A percentile compares a stretch with the other conserved stretches of the same genome.
Evolutionary conservation across 2,888 invertebrate species (phyloP).

Genomic region (Dromius quadrimaculatus): DNA sequence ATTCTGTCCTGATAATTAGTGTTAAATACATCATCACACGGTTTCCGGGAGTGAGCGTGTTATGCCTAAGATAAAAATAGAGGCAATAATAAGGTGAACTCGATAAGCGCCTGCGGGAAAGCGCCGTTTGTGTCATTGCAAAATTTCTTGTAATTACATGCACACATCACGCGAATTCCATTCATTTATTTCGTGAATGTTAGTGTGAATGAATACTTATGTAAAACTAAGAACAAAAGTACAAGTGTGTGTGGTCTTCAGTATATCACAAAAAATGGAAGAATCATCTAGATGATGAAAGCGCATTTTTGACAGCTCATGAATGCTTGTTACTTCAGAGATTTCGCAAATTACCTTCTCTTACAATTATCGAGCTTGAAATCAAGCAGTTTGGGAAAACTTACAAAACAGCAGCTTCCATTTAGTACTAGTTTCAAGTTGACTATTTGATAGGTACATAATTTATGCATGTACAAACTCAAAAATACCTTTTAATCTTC

Average conservation of each 20-base stretch:
- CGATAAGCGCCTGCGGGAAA: constrained; percentile 25
- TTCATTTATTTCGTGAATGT: constrained; percentile 21
- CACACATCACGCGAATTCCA: constrained; percentile 37
- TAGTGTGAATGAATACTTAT: neutral
- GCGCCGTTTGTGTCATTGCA: constrained; percentile 34
- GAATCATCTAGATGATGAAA: too few species aligned
- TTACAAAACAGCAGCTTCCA: too few species aligned
- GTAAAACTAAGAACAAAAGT: constrained; percentile 6
- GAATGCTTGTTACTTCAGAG: too few species aligned
- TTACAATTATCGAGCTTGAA: too few species aligned
- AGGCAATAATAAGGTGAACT: constrained; percentile 32
- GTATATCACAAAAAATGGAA: neutral
- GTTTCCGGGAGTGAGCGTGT: constrained; percentile 41
- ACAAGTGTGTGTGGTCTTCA: constrained; percentile 2
- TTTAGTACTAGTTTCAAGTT: too few species aligned
- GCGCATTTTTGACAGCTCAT: too few species aligned
- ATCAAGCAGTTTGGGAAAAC: too few species aligned
- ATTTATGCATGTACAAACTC: too few species aligned
- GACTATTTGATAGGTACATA: too few species aligned
- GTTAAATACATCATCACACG: constrained; percentile 37
- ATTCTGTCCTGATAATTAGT: constrained; percentile 30
- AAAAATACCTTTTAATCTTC: too few species aligned
- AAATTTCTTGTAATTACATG: constrained; percentile 36
- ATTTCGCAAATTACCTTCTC: too few species aligned
- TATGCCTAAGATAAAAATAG: constrained; percentile 30